phyloP scores from a whole-genome alignment of 2,797 vertebrate species.

The Falco peregrinus region DNA sequence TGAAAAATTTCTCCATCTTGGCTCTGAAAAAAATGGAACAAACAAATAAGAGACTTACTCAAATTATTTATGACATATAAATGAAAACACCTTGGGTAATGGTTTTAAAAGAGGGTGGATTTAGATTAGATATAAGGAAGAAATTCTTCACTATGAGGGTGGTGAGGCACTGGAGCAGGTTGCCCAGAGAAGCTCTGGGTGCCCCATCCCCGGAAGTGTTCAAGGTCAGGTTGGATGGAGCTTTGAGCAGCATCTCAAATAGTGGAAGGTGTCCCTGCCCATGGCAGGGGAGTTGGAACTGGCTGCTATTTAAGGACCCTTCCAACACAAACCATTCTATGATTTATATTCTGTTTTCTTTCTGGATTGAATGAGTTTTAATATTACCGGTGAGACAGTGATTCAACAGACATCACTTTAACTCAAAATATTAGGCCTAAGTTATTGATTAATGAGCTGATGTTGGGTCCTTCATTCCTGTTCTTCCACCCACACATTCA shows the following conservation, averaged over 20 bases:
- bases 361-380: not conserved
- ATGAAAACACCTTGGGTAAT: not conserved
- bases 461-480: not conserved
- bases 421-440: not conserved
- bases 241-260: too few species aligned
- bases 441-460: not conserved
- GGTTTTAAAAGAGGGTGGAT: too few species aligned
- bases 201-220: too few species aligned
- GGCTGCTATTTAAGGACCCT: too few species aligned
- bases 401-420: not conserved
- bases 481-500: not conserved
- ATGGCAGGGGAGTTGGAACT: too few species aligned
- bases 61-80: not conserved
- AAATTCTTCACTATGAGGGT: too few species aligned
- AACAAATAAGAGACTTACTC: not conserved
- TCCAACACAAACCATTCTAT: too few species aligned
- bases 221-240: too few species aligned
- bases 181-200: too few species aligned
- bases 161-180: too few species aligned
- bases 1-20: not conserved
- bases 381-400: not conserved
- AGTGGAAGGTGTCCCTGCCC: too few species aligned
- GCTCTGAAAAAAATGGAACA: not conserved
- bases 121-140: too few species aligned
- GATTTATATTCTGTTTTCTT: not conserved